A percentile compares a stretch with the other conserved stretches of the same genome.
Evolutionary conservation across 2,797 vertebrate species (phyloP).

Genomic region (Malacoctenus gilli): DNA sequence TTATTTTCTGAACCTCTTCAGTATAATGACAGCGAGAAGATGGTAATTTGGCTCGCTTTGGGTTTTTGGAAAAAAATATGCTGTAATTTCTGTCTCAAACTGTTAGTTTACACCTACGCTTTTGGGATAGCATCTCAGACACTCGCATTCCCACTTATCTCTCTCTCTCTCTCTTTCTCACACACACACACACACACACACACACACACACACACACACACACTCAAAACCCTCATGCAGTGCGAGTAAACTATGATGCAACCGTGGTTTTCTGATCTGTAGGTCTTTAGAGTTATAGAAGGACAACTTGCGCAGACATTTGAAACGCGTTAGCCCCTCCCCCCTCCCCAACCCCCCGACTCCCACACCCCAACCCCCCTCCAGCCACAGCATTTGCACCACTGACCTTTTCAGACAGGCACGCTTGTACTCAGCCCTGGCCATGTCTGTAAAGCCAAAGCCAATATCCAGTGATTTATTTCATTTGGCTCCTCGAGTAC

Average conservation of each 20-base stretch:
- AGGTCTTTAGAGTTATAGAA: slow-evolving; percentile 37
- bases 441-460: slow-evolving; percentile 53
- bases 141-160: too few relatives aligned
- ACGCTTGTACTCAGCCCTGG: slow-evolving; percentile 31
- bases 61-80: slow-evolving; percentile 23
- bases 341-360: too few relatives aligned
- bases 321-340: slow-evolving; percentile 31
- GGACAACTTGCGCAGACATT: slow-evolving; percentile 47
- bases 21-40: slow-evolving; percentile 9
- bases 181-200: slow-evolving; percentile 23
- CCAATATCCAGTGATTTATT: slow-evolving; percentile 71
- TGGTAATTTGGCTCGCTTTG: slow-evolving; percentile 8
- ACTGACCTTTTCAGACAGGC: slow-evolving; percentile 69
- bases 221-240: neutral
- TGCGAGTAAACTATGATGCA: slow-evolving; percentile 36
- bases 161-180: slow-evolving; percentile 19
- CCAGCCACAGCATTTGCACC: slow-evolving; percentile 49
- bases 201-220: neutral
- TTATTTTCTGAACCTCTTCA: slow-evolving; percentile 14
- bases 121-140: neutral
- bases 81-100: slow-evolving; percentile 19
- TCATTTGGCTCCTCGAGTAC: slow-evolving; percentile 63
- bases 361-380: too few relatives aligned
- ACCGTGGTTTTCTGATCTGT: slow-evolving; percentile 41
- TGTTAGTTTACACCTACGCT: slow-evolving; percentile 25